A percentile compares a stretch with the other conserved stretches of the same genome.
Evolutionary conservation across 2,113 vertebrate species (phyloP).

Genomic region (Ictalurus furcatus): DNA sequence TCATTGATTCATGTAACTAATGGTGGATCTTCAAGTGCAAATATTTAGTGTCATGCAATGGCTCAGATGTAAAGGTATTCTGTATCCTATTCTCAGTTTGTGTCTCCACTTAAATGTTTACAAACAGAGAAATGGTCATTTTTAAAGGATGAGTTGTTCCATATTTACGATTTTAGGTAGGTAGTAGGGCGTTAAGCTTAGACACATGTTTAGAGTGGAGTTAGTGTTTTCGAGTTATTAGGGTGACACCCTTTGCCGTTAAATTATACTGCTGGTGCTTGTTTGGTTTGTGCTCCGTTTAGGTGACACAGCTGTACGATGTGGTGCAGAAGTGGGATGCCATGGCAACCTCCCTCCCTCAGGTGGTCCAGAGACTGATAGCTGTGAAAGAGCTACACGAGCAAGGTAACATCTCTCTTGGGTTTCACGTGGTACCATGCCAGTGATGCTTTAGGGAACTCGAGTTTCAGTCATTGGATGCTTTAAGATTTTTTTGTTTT

Average conservation of each 20-base stretch:
- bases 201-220: not conserved
- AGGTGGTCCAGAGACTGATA: conserved; percentile 86
- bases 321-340: conserved; percentile 88
- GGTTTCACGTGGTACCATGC: not conserved
- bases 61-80: not conserved
- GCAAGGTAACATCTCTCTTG: conserved; percentile 77
- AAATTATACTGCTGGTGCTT: not conserved
- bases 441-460: not conserved
- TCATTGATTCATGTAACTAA: not conserved
- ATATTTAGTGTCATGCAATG: not conserved
- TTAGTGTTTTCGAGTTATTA: not conserved
- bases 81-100: not conserved
- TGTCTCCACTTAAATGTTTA: not conserved
- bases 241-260: not conserved
- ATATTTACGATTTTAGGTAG: not conserved
- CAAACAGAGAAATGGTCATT: no score
- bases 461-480: not conserved
- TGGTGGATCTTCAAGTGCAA: not conserved
- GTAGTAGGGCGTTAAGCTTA: not conserved
- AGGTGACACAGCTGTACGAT: conserved; percentile 89
- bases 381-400: conserved; percentile 88
- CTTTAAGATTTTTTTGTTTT: not conserved
- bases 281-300: conserved; percentile 22
- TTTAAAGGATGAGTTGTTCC: not conserved
- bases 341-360: conserved; percentile 81